A percentile compares a stretch with the other conserved stretches of the same genome.
Evolutionary conservation across 1,140 invertebrate species (phyloP).

Genomic region (Achatina immaculata): DNA sequence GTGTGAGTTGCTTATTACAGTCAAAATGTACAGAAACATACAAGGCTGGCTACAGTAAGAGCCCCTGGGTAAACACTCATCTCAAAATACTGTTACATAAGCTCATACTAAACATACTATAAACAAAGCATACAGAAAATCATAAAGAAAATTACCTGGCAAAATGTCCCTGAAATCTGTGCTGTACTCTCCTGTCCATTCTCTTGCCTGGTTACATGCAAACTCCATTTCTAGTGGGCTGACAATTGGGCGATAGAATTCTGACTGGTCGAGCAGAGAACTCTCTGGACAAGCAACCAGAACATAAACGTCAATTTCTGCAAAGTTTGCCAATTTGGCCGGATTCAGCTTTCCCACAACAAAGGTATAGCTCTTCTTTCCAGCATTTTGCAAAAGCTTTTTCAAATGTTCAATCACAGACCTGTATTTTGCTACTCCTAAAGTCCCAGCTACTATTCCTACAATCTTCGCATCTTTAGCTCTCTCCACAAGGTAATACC

Average conservation of each 20-base stretch:
- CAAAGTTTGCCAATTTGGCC: conserved; percentile 93
- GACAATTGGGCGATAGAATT: conserved; percentile 90
- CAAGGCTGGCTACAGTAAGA: no score
- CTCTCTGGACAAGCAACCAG: conserved; percentile 91
- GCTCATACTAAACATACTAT: no score
- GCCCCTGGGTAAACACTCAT: no score
- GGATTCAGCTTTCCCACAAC: conserved; percentile 93
- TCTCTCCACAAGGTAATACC: conserved; percentile 87
- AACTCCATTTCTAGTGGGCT: conserved; percentile 94
- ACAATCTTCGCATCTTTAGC: conserved; percentile 88
- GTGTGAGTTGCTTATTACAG: no score
- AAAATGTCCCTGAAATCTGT: conserved; percentile 84
- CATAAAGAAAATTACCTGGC: conserved; percentile 73
- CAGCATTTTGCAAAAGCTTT: conserved; percentile 78
- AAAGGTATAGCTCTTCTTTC: conserved; percentile 91
- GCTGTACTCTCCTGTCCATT: conserved; percentile 77
- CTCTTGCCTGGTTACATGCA: conserved; percentile 80
- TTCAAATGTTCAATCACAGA: conserved; percentile 84
- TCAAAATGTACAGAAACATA: no score
- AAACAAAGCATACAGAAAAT: no score
- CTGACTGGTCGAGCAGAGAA: conserved; percentile 82
- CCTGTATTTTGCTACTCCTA: conserved; percentile 85
- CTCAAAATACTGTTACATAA: no score
- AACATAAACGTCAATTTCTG: conserved; percentile 92
- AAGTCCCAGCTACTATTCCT: conserved; percentile 89